Evolutionary conservation across 2,888 invertebrate genomes (phyloP).

Genomic region (Callimorpha dominula): DNA sequence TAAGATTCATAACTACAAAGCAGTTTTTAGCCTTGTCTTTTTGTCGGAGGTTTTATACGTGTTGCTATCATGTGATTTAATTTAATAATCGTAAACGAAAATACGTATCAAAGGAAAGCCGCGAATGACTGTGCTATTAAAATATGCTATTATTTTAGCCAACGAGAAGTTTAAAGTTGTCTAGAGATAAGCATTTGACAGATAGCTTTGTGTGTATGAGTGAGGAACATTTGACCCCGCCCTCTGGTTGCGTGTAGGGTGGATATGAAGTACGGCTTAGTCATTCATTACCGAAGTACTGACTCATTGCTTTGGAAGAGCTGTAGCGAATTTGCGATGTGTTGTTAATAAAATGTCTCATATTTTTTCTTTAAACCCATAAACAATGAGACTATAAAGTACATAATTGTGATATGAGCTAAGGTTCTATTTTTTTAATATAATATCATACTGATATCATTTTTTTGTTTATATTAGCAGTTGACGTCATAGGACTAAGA

Average conservation of each 20-base stretch:
- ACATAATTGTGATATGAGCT: too few relatives aligned
- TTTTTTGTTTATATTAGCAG: too few relatives aligned
- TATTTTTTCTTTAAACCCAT: background rate
- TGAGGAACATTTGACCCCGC: constrained; percentile 49
- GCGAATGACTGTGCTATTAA: constrained; percentile 20
- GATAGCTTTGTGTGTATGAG: constrained; percentile 31
- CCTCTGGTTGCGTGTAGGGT: constrained; percentile 35
- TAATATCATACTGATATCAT: too few relatives aligned
- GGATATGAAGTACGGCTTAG: constrained; percentile 32
- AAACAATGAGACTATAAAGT: too few relatives aligned
- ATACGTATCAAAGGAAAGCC: constrained; percentile 12
- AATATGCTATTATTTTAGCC: constrained; percentile 20
- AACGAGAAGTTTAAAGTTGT: constrained; percentile 12
- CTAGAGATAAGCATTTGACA: constrained; percentile 40
- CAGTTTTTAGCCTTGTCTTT: background rate
- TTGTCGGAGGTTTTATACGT: background rate
- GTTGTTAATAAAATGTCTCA: background rate
- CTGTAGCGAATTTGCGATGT: background rate
- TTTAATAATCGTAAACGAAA: constrained; percentile 4
- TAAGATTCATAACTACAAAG: background rate
- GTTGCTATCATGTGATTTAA: constrained; percentile 5
- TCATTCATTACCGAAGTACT: constrained; percentile 25
- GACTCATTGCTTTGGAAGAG: constrained; percentile 37
- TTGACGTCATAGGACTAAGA: too few relatives aligned
- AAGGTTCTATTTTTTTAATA: too few relatives aligned